A percentile compares a stretch with the other conserved stretches of the same genome.
phyloP scores from a whole-genome alignment of 2,113 vertebrate genomes.

The Pelvicachromis taeniatus region DNA sequence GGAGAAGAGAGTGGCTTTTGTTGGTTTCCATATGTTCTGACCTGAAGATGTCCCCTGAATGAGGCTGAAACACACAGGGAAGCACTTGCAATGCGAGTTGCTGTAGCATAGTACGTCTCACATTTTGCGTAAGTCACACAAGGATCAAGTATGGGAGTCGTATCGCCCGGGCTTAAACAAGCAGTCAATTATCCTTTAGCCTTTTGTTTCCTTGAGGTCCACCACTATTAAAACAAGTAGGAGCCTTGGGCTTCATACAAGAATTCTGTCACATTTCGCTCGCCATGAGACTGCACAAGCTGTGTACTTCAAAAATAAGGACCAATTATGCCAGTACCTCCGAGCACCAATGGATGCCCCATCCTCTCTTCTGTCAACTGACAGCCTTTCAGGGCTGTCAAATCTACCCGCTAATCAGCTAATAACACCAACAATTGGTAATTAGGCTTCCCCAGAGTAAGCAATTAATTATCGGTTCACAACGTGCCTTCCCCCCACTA shows the following conservation, averaged over 20 bases:
- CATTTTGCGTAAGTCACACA: not conserved
- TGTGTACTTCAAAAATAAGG: conserved; percentile 24
- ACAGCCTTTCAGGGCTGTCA: conserved; percentile 61
- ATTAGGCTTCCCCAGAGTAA: conserved; percentile 70
- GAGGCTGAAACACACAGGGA: not conserved
- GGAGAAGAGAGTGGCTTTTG: conserved; percentile 10
- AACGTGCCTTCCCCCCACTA: conserved; percentile 53
- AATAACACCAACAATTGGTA: conserved; percentile 71
- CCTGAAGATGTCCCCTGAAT: conserved; percentile 16
- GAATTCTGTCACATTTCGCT: not conserved
- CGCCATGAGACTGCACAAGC: not conserved
- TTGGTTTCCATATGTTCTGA: conserved; percentile 18
- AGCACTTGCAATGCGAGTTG: not conserved
- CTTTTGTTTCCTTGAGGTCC: not conserved
- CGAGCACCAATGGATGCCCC: conserved; percentile 20
- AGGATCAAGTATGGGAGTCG: not conserved
- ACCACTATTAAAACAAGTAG: not conserved
- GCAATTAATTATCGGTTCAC: conserved; percentile 73
- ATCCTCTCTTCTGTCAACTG: conserved; percentile 30
- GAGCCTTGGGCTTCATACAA: not conserved
- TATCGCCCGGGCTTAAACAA: not conserved
- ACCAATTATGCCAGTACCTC: conserved; percentile 49
- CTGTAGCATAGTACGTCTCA: not conserved
- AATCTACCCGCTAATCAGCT: conserved; percentile 63
- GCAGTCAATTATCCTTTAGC: conserved; percentile 11